These are phyloP conservation scores for Tineola bisselliella DNA, from an alignment of 2,888 invertebrate genomes.

Conservation along the genomic window DNA sequence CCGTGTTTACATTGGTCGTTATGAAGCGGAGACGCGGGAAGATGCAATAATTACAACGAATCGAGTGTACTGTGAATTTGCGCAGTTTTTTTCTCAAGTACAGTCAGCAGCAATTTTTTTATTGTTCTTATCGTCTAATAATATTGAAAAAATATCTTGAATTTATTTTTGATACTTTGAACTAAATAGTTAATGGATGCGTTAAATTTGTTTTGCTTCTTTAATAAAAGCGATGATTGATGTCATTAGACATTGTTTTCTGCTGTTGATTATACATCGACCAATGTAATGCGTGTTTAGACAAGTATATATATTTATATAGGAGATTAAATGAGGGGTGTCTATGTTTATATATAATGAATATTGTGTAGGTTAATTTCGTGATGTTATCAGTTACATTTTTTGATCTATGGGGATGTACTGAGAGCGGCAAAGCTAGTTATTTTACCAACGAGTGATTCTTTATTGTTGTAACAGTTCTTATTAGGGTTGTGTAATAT, in stretches of 20 bases:
- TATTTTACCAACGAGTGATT: background rate
- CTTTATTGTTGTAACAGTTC: too few relatives aligned
- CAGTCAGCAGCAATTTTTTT: too few relatives aligned
- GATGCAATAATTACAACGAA: background rate
- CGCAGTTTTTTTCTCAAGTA: too few relatives aligned
- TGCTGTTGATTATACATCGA: background rate
- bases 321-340: slow-evolving; percentile 49
- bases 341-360: slow-evolving; percentile 64
- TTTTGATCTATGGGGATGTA: background rate
- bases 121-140: too few relatives aligned
- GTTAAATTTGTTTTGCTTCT: too few relatives aligned
- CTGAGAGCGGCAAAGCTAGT: background rate
- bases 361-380: slow-evolving; percentile 60
- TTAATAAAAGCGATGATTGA: too few relatives aligned
- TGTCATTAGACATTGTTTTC: background rate
- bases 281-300: background rate
- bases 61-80: too few relatives aligned
- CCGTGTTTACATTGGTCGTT: background rate
- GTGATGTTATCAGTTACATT: slow-evolving; percentile 43
- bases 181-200: too few relatives aligned
- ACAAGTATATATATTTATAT: background rate
- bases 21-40: background rate
- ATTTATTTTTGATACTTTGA: too few relatives aligned
- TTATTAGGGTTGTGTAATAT: too few relatives aligned
- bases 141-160: too few relatives aligned